Evolutionary conservation across 2,113 vertebrate genomes (phyloP), one percentile per base, ranked within the genome.

Genomic region (Scopus umbretta): DNA sequence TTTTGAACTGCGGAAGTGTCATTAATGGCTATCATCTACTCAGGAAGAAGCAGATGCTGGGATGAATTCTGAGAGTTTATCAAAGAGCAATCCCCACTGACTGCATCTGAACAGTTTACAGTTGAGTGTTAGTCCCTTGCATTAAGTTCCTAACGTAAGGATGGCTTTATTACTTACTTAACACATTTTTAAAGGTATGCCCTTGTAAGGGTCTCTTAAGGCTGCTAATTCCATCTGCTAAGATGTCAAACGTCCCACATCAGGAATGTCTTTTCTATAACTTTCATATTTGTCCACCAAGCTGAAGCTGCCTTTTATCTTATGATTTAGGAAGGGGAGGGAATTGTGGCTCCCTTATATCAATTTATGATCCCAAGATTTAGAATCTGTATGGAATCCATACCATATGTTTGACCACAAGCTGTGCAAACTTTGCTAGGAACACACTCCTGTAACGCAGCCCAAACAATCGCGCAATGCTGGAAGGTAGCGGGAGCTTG

Each of bases 301-400:
- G 65, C 38, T 56, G 38, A 88, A 84, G 75, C 59, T 93, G 90
- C 94, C 94, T 97, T 92, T 96, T 85, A 96, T 96, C 91, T 95
- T 55, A 58, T 94, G 95, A 97, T 97, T 96, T 97, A 97, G 81
- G 95, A 90, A 94, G 89, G 62, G 71, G 53, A 95, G 70, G 91
- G 86, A 87, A 85, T 85, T 84, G 90, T 86, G 89, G 53, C 86
- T 97, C 86, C 70, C 74, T 94, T 96, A 34, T 91, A 96, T 70
- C 62, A 91, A 73, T 97, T 97, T 95, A 95, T 90, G 94, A 94
- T 92, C 87, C 86, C 87, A 94, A 91, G 92, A 96, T 95, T 96
- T 97, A 95, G 86, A 95, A 96, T 80, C 96, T 94, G 83, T 79
- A 94, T 59, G 50, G 94, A 96, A 97, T 96, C 92, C 59, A 53